Percentiles rank a stretch among this genome's conserved stretches.
These are phyloP conservation scores for Eurois occulta DNA, from an alignment of 2,888 invertebrate species.

Conservation along the genomic window DNA sequence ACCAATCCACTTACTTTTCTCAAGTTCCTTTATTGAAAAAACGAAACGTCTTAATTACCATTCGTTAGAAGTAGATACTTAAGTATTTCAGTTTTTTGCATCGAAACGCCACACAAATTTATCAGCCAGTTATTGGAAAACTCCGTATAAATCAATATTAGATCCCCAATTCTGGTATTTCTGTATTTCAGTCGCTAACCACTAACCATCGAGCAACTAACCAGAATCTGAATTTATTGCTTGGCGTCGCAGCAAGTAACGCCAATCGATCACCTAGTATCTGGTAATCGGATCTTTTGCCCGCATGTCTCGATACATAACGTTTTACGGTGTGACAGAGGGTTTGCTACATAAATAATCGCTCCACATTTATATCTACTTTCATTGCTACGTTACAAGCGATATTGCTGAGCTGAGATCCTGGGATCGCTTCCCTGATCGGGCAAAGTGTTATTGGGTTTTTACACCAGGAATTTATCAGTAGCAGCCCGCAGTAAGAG, in stretches of 20 bases:
- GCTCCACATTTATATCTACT: slow-evolving; percentile 55
- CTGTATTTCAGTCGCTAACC: slow-evolving; percentile 37
- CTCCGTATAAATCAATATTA: slow-evolving; percentile 31
- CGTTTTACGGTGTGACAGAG: slow-evolving; percentile 65
- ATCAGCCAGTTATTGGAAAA: not conserved
- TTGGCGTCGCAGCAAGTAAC: slow-evolving; percentile 59
- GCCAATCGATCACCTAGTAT: slow-evolving; percentile 72
- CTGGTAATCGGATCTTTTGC: slow-evolving; percentile 73
- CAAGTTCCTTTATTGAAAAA: not conserved
- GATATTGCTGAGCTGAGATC: not conserved
- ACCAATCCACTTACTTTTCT: not conserved
- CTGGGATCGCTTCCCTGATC: not conserved
- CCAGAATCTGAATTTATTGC: slow-evolving; percentile 70
- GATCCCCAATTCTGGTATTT: slow-evolving; percentile 1
- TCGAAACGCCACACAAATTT: not conserved
- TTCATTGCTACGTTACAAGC: slow-evolving; percentile 30
- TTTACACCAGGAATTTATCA: not conserved
- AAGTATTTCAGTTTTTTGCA: not conserved
- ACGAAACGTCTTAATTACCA: not conserved
- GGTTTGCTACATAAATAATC: slow-evolving; percentile 63
- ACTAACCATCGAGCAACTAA: slow-evolving; percentile 42
- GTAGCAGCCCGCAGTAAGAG: not conserved
- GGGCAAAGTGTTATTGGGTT: not conserved
- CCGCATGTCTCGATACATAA: slow-evolving; percentile 71
- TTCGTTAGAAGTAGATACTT: not conserved